Conservation (phyloP, 2,113 vertebrate genomes). For the Vulpes lagopus region DNA sequence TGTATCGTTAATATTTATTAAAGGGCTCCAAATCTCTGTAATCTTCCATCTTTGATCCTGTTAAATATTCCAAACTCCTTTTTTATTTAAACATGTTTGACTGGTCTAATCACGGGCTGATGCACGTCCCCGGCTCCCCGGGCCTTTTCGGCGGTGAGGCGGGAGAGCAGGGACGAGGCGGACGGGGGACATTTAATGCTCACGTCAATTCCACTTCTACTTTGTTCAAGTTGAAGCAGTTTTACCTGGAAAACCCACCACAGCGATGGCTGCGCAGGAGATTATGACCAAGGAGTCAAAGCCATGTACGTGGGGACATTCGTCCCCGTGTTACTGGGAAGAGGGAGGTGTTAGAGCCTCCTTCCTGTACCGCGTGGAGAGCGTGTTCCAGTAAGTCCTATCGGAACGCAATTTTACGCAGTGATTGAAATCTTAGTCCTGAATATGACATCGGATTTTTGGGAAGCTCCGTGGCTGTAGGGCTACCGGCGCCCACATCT, state of each 20-base stretch:
- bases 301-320: constrained; percentile 28
- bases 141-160: neutral
- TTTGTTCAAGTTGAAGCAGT: neutral
- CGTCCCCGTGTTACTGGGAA: neutral
- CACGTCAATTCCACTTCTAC: neutral
- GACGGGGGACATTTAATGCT: neutral
- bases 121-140: neutral
- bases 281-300: neutral
- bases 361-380: neutral
- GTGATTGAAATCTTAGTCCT: constrained; percentile 19
- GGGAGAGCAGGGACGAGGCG: neutral
- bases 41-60: constrained; percentile 85
- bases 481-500: neutral
- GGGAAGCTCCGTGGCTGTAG: neutral
- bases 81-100: constrained; percentile 87
- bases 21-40: constrained; percentile 83
- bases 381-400: neutral
- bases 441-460: neutral
- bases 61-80: constrained; percentile 86
- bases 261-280: neutral
- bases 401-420: neutral
- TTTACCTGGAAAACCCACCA: neutral
- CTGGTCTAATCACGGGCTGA: constrained; percentile 78
- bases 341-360: neutral
- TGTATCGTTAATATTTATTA: constrained; percentile 86